phyloP scores from a whole-genome alignment of 2,888 invertebrate species.

The Ernsta delagoae region DNA sequence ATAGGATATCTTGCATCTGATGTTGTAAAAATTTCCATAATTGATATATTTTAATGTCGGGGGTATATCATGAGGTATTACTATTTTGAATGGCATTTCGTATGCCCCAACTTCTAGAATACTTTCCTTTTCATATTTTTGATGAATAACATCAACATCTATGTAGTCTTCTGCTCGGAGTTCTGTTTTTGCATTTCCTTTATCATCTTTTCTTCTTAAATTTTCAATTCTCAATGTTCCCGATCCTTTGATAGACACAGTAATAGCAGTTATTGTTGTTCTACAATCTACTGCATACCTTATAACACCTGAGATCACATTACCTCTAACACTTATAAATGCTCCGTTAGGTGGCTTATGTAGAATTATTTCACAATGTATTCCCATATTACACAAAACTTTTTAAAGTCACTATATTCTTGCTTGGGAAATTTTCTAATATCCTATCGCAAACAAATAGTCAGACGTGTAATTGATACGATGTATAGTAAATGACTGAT shows the following conservation, averaged over 20 bases:
- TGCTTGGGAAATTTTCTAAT: no score
- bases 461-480: no score
- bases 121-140: neutral
- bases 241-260: constrained; percentile 1
- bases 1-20: constrained; percentile 1
- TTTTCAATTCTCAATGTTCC: neutral
- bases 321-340: neutral
- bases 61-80: neutral
- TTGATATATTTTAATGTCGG: neutral
- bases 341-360: neutral
- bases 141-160: neutral
- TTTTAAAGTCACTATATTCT: no score
- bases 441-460: no score
- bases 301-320: neutral
- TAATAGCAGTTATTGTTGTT: neutral
- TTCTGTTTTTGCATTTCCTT: neutral
- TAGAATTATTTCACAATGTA: constrained; percentile 4
- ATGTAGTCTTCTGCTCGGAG: neutral
- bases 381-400: neutral
- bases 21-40: neutral
- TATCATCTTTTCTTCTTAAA: neutral
- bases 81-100: neutral
- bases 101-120: neutral
- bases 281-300: neutral
- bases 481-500: neutral